These are phyloP conservation scores for Cataglyphis rosenhaueri DNA, from an alignment of 2,888 invertebrate genomes.

Conservation along the genomic window DNA sequence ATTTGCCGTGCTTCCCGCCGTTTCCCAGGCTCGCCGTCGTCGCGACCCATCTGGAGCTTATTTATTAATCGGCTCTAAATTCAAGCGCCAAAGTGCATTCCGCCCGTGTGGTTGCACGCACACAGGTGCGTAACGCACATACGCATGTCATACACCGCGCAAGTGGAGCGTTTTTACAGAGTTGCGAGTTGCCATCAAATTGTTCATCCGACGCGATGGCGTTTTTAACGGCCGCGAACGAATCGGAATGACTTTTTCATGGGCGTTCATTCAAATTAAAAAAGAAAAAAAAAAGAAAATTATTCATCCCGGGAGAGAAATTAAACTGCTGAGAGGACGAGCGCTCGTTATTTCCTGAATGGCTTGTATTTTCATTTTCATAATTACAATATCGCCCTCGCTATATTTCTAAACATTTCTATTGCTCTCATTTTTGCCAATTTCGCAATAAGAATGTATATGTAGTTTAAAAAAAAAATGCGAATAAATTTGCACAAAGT, in stretches of 20 bases:
- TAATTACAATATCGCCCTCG: constrained; percentile 9
- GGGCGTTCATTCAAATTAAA: background rate
- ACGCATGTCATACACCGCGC: background rate
- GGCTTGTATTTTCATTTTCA: background rate
- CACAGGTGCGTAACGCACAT: constrained; percentile 25
- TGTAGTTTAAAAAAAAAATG: background rate
- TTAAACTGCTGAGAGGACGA: constrained; percentile 19
- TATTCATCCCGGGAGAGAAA: background rate
- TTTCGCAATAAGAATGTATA: constrained; percentile 1
- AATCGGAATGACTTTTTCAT: constrained; percentile 28
- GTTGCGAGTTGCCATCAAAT: constrained; percentile 4
- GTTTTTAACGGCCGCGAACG: background rate
- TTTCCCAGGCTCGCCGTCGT: background rate
- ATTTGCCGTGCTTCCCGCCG: constrained; percentile 68
- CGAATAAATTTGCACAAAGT: background rate
- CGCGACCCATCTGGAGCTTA: constrained; percentile 62
- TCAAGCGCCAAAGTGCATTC: constrained; percentile 63
- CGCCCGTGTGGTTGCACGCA: constrained; percentile 13
- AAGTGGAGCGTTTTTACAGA: constrained; percentile 12
- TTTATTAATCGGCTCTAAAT: constrained; percentile 78
- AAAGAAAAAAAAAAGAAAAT: constrained; percentile 10
- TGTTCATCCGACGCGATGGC: background rate
- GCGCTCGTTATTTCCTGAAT: constrained; percentile 4
- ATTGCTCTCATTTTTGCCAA: background rate
- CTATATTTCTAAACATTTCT: constrained; percentile 1